Base-by-base conservation (phyloP, 2,113 vertebrate genomes). In the Pachyramphus minor region DNA sequence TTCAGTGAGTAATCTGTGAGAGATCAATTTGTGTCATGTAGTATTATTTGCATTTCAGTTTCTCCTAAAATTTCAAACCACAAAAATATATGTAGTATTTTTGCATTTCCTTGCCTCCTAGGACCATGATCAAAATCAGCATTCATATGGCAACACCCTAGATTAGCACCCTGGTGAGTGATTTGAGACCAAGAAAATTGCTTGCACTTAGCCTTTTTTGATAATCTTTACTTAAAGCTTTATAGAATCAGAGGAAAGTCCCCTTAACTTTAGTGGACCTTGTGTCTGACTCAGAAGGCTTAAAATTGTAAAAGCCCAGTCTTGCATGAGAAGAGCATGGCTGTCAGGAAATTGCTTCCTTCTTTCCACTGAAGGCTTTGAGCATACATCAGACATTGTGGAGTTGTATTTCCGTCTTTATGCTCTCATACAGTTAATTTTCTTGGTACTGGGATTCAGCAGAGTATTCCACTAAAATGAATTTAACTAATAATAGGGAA, bases 381-480 rank as follows among this genome's bases (percentile, higher is more conserved):
- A 63, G 39, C 2, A 0, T 19, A 62, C 73, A 8, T 69, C 37
- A 90, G 33, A 93, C 9, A 63, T 4, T 37, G 37, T 6, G 31
- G 66, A 91, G 19, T 22, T 68, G 18, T n/a, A 47, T 8, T 45
- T 79, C n/a, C 64, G 37, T n/a, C 37, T 53, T 80, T 74, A 50
- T 41, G 19, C 18, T 77, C 37, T 68, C 31, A 23, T 25, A 12
- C 11, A 73, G 49, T 62, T 83, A 31, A 56, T 82, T 71, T 93
- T 44, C 73, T 79, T 73, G 47, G 31, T 25, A 58, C 22, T 49
- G 56, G 45, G 20, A 72, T 79, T 74, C 53, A 72, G 58, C 24
- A 84, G 62, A 84, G 25, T 49, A 87, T 78, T 92, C 84, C n/a
- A 22, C 31, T 87, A 39, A 93, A 96, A 96, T 42, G 6, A 87